Percentiles rank a stretch among this genome's conserved stretches.
These are phyloP conservation scores for Brachyistius frenatus DNA, from an alignment of 2,113 vertebrate species.

Conservation along the genomic window DNA sequence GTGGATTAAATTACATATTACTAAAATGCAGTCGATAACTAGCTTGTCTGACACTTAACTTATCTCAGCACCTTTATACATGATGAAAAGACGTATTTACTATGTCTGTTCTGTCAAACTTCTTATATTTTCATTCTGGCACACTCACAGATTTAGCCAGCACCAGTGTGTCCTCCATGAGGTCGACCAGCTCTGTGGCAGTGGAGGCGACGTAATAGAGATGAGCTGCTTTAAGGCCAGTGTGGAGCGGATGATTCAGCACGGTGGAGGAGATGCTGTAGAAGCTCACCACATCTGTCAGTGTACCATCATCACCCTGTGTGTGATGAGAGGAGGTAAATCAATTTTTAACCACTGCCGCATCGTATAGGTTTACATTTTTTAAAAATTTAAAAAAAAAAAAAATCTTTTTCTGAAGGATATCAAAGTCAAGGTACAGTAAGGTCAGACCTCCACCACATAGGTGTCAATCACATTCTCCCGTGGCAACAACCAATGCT, in stretches of 20 bases:
- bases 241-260: constrained; percentile 93
- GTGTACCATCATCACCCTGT: constrained; percentile 85
- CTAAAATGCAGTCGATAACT: no score
- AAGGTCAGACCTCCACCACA: constrained; percentile 91
- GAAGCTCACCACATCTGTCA: constrained; percentile 95
- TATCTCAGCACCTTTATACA: no score
- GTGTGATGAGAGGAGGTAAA: constrained; percentile 5
- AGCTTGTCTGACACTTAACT: no score
- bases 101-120: no score
- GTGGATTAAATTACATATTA: neutral
- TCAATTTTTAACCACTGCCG: neutral
- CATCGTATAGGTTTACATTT: neutral
- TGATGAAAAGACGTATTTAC: no score
- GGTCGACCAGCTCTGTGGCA: constrained; percentile 86
- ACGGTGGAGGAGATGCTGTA: constrained; percentile 89
- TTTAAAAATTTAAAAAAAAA: neutral
- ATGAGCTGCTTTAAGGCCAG: constrained; percentile 91
- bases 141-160: constrained; percentile 92
- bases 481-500: constrained; percentile 93
- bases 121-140: neutral
- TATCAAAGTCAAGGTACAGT: neutral
- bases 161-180: constrained; percentile 92
- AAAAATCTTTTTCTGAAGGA: neutral
- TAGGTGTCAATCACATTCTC: constrained; percentile 94
- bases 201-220: constrained; percentile 89